Evolutionary conservation across 1,140 invertebrate genomes (phyloP), one percentile per base, ranked within the genome.

Genomic region (Argopecten irradians): DNA sequence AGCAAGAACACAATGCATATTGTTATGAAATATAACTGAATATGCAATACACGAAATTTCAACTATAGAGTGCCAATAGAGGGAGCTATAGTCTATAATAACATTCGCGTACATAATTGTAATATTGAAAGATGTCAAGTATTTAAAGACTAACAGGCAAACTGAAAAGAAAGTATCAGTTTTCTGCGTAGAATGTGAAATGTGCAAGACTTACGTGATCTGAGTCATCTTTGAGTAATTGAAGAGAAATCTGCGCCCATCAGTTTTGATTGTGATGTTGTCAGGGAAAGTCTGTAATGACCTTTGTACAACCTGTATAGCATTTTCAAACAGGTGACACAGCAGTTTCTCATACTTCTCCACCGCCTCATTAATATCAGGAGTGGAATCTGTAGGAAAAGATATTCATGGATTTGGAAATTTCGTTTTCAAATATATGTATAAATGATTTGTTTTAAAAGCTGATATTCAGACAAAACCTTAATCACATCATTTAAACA

Each of bases 241-340:
- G 84, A 90, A 93, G 14, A 93, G 85, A 82, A 92, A 93, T 82
- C 90, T 87, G 82, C 93, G 86, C 14, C 93, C 92, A 82, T 93
- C 93, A 22, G 86, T 92, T 82, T 90, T 92, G 16, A 93, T 86
- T 19, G 89, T 91, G 0, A 93, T 87, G 82, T 92, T 92, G 34
- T 86, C 71, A n/a, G 84, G 71, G 39, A 89, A 92, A 28, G 36
- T 35, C 19, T 87, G 84, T 34, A 93, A 41, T 35, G 88, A 86
- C 9, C 88, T 82, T 46, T 91, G 92, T 55, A 93, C 89, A 19
- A 89, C 71, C 34, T 86, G 32, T 11, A 89, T 83, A 35, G 90
- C 86, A 19, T 88, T 89, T 14, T 84, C 36, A 85, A 91, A 92
- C 32, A 93, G 85, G 71, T 93, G 90, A 7, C 91, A 90, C 83